Conservation (phyloP, 2,888 invertebrate species). For the Euplagia quadripunctaria region DNA sequence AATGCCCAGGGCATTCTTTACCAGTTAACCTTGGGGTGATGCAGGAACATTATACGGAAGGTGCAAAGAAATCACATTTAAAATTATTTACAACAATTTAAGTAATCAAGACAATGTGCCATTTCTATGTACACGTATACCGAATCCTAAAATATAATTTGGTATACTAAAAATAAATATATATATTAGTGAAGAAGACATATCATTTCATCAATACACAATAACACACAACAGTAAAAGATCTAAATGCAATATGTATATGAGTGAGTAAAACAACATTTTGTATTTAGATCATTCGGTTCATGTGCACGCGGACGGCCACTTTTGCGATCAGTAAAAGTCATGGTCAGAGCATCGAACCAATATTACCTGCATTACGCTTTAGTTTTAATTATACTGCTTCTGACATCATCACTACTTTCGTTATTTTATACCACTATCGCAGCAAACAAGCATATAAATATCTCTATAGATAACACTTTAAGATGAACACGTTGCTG, state of each 20-base stretch:
- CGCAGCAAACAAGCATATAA: background rate
- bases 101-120: too few relatives aligned
- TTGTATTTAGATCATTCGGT: conserved; percentile 10
- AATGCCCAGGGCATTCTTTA: background rate
- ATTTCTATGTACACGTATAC: too few relatives aligned
- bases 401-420: background rate
- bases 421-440: background rate
- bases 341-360: conserved; percentile 27
- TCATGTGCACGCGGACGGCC: background rate
- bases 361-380: background rate
- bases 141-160: too few relatives aligned
- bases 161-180: too few relatives aligned
- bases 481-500: too few relatives aligned
- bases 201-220: too few relatives aligned
- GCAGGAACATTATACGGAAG: background rate
- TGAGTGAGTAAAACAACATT: conserved; percentile 4
- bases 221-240: too few relatives aligned
- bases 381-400: background rate
- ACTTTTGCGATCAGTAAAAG: conserved; percentile 45
- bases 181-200: too few relatives aligned
- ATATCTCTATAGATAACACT: background rate
- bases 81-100: too few relatives aligned
- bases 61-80: too few relatives aligned
- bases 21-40: background rate
- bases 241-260: background rate